Conservation (phyloP, 2,113 vertebrate species). For the Bombycilla garrulus region DNA sequence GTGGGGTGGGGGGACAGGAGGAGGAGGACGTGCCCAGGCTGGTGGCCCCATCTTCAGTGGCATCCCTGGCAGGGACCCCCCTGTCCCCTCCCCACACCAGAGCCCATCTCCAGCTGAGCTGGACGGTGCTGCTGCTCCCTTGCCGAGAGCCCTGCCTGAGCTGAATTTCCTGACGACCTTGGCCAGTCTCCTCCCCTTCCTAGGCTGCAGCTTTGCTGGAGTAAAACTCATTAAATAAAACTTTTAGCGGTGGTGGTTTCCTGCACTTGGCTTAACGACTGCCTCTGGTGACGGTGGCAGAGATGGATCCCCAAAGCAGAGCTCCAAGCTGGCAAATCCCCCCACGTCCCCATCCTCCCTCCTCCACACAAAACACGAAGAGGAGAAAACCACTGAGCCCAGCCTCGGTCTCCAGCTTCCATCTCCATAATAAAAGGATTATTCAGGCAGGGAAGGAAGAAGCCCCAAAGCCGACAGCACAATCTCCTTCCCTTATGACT, state of each 20-base stretch:
- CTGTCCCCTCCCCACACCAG: fast-evolving
- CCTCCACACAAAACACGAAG: not conserved
- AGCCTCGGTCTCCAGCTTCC: not conserved
- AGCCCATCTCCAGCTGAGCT: not conserved
- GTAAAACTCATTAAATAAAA: not conserved
- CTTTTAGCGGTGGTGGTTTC: fast-evolving
- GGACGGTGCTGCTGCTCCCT: not conserved
- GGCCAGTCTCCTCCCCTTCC: not conserved
- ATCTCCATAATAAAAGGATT: constrained; percentile 29
- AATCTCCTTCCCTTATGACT: not conserved
- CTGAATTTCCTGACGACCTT: not conserved
- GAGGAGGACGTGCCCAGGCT: not conserved
- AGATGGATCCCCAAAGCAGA: not conserved
- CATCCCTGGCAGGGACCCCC: not conserved
- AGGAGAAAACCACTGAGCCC: not conserved
- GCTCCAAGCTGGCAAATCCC: not conserved
- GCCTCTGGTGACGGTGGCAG: not conserved
- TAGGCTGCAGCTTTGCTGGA: not conserved
- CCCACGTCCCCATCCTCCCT: not conserved
- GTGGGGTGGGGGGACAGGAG: fast-evolving
- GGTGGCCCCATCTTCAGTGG: not conserved
- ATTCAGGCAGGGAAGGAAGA: not conserved
- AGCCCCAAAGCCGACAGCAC: not conserved
- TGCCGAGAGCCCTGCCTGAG: not conserved
- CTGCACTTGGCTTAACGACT: not conserved